These are phyloP conservation scores for Synanthedon andrenaeformis DNA, from an alignment of 2,888 invertebrate species.

Conservation along the genomic window DNA sequence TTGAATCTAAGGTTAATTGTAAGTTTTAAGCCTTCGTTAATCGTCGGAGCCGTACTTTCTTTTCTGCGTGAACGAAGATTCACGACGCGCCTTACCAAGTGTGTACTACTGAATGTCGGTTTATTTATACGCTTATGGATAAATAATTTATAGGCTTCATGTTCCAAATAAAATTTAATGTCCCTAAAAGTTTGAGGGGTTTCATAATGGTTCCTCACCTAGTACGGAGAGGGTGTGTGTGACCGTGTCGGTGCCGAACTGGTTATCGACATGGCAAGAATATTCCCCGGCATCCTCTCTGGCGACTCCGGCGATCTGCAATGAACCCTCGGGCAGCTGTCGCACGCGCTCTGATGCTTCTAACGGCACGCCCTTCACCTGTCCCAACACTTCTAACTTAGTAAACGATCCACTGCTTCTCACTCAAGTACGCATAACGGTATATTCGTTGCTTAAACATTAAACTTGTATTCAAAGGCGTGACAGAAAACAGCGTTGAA, in stretches of 20 bases:
- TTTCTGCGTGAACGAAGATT: too few species aligned
- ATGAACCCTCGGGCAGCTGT: constrained; percentile 88
- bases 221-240: constrained; percentile 90
- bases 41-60: too few species aligned
- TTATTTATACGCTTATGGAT: too few species aligned
- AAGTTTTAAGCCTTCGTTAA: too few species aligned
- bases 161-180: too few species aligned
- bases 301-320: constrained; percentile 90
- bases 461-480: too few species aligned
- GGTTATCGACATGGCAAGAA: constrained; percentile 92
- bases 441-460: background rate
- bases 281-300: constrained; percentile 94
- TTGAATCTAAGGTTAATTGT: too few species aligned
- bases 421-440: background rate
- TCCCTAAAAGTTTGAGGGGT: too few species aligned
- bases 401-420: background rate
- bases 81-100: too few species aligned
- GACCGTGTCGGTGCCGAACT: constrained; percentile 92
- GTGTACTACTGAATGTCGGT: too few species aligned
- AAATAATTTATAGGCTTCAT: too few species aligned
- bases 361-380: constrained; percentile 82
- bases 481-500: too few species aligned
- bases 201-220: constrained; percentile 51
- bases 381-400: background rate
- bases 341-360: constrained; percentile 85